phyloP scores from a whole-genome alignment of 2,888 invertebrate genomes.

The Cacoxenus indagator region DNA sequence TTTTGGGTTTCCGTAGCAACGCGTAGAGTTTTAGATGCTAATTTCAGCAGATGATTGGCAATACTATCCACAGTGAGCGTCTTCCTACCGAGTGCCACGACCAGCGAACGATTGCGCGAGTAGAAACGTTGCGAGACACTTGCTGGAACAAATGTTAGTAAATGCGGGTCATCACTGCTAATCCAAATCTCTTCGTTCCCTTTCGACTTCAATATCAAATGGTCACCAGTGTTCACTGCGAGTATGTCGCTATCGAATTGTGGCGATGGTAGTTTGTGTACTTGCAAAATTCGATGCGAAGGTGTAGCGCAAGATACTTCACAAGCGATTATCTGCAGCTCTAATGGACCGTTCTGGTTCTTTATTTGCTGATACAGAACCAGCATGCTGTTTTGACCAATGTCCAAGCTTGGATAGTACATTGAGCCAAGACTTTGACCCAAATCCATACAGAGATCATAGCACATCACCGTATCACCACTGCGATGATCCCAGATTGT shows the following conservation, averaged over 20 bases:
- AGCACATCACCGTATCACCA: slow-evolving; percentile 68
- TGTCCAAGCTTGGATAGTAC: slow-evolving; percentile 62
- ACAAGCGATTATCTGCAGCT: slow-evolving; percentile 63
- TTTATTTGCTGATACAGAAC: slow-evolving; percentile 55
- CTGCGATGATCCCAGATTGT: slow-evolving; percentile 70
- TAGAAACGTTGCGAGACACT: slow-evolving; percentile 57
- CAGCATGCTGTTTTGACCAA: slow-evolving; percentile 61
- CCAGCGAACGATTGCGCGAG: slow-evolving; percentile 57
- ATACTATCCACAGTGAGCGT: slow-evolving; percentile 61
- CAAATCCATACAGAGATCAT: slow-evolving; percentile 63
- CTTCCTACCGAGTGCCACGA: slow-evolving; percentile 57
- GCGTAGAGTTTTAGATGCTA: slow-evolving; percentile 45
- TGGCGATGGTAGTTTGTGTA: slow-evolving; percentile 55
- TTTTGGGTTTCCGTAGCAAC: neutral
- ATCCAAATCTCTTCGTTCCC: slow-evolving; percentile 66
- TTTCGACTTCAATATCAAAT: slow-evolving; percentile 56
- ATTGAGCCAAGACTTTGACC: slow-evolving; percentile 65
- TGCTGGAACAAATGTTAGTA: slow-evolving; percentile 54
- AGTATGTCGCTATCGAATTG: slow-evolving; percentile 53
- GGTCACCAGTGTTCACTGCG: slow-evolving; percentile 62
- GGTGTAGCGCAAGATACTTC: slow-evolving; percentile 62
- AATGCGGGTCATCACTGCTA: slow-evolving; percentile 57
- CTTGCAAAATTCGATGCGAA: slow-evolving; percentile 61
- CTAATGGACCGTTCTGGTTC: slow-evolving; percentile 32
- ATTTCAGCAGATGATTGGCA: slow-evolving; percentile 61